phyloP scores from a whole-genome alignment of 1,140 invertebrate genomes.

The Drosophila equinoxialis region DNA sequence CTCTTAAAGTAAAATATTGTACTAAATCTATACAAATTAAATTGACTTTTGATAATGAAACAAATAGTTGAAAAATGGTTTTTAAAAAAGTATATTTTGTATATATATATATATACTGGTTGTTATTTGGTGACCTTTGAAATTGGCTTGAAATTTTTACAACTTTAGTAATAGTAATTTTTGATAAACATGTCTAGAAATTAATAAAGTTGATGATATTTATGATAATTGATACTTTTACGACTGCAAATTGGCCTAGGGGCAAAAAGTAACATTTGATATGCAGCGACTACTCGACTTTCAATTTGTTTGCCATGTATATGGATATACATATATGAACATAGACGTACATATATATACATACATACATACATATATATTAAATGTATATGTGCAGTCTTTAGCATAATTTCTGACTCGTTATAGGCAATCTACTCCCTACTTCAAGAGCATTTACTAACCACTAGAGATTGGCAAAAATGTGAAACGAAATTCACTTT shows the following conservation, averaged over 20 bases:
- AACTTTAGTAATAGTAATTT: too few species aligned
- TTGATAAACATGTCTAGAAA: too few species aligned
- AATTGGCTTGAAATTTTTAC: too few species aligned
- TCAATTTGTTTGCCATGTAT: neutral
- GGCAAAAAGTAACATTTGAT: neutral
- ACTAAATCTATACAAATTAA: too few species aligned
- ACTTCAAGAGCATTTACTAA: conserved; percentile 20
- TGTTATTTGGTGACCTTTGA: too few species aligned
- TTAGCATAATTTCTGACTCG: conserved; percentile 14
- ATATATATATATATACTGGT: too few species aligned
- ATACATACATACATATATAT: neutral
- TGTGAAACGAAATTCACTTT: conserved; percentile 14
- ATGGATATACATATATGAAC: neutral
- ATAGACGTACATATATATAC: neutral
- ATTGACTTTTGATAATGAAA: too few species aligned
- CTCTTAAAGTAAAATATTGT: too few species aligned
- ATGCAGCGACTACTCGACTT: conserved; percentile 1
- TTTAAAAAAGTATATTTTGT: too few species aligned
- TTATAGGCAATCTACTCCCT: conserved; percentile 7
- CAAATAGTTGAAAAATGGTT: too few species aligned
- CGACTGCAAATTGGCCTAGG: neutral
- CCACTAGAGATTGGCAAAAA: conserved; percentile 12
- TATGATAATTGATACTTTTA: conserved; percentile 6
- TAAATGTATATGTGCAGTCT: neutral
- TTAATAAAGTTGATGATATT: neutral